A percentile compares a stretch with the other conserved stretches of the same genome.
Conservation (phyloP, 1,140 invertebrate genomes). For the Episyrphus balteatus region DNA sequence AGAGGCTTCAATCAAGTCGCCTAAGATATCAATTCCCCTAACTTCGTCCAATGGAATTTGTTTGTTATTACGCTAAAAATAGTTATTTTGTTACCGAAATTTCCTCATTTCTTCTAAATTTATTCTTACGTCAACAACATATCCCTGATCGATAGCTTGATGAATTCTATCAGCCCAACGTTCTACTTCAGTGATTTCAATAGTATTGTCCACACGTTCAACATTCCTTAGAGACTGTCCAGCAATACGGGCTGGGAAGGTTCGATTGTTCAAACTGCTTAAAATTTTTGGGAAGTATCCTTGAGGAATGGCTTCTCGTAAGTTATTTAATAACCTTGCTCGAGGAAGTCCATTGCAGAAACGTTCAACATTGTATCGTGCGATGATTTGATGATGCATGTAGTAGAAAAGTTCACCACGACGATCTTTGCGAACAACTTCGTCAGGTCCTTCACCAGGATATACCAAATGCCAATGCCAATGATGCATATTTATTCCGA, state of each 20-base stretch:
- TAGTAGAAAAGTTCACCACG: slow-evolving; percentile 63
- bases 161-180: slow-evolving; percentile 48
- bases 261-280: slow-evolving; percentile 41
- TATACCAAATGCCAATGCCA: slow-evolving; percentile 67
- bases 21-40: slow-evolving; percentile 47
- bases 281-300: slow-evolving; percentile 49
- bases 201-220: slow-evolving; percentile 43
- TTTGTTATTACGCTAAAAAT: slow-evolving; percentile 10
- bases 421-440: slow-evolving; percentile 49
- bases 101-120: no score
- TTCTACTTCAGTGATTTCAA: slow-evolving; percentile 45
- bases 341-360: slow-evolving; percentile 42
- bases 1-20: slow-evolving; percentile 50
- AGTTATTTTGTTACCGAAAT: background rate
- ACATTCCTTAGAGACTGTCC: slow-evolving; percentile 40
- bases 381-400: slow-evolving; percentile 58
- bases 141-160: slow-evolving; percentile 49
- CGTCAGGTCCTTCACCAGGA: slow-evolving; percentile 38
- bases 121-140: slow-evolving; percentile 33
- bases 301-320: slow-evolving; percentile 41
- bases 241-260: slow-evolving; percentile 44
- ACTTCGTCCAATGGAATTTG: slow-evolving; percentile 24
- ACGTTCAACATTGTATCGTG: slow-evolving; percentile 47
- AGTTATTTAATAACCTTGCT: slow-evolving; percentile 42
- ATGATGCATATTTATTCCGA: slow-evolving; percentile 55